Base-by-base conservation (phyloP, 1,140 invertebrate genomes). In the Drosophila lowei region DNA sequence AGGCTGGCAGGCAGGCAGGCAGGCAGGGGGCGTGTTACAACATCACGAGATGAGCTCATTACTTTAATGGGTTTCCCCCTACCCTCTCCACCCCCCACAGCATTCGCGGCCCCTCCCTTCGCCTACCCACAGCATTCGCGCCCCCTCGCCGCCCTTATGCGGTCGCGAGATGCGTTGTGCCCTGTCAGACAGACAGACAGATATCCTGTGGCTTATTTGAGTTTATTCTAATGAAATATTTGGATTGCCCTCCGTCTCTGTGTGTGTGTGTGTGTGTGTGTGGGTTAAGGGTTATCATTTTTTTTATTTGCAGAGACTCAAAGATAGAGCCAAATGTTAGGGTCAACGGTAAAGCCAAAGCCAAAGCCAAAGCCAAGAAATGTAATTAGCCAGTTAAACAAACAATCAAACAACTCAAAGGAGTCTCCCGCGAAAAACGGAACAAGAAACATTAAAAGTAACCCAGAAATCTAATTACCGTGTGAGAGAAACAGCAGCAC, bases 381-480 rank as follows among this genome's bases (percentile, higher is more conserved):
- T 64, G 67, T 80, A 85, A 85, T 85, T 85, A 86, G 81, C 77
- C 63, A 38, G 64, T 77, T 70, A 80, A 74, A 85, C 61, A 67
- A 86, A 86, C 65, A 57, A 60, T 23, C 61, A 30, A 47, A 6
- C 15, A 52, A 52, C 57, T 63, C 66, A 83, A 88, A 80, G 66
- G 77, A 73, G 38, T 72, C 59, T 18, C 18, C 2, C 21, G 52
- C 47, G 46, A 66, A 84, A 61, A 72, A 63, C 66, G 62, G 64
- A 74, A 50, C 38, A 61, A 53, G 46, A 58, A 81, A 38, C 11
- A 38, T 38, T 38, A 5, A 77, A 80, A 79, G 72, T 88, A 88
- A 88, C 83, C 83, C 79, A 88, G 78, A 88, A 88, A 88, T 88
- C 78, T 88, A 88, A 88, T 88, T 88, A 88, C 83, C 83, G 78